Evolutionary conservation across 30 jellyfish, hydroid and myxozoan species (phyloP).

Genomic region (Cassiopea xamachana): DNA sequence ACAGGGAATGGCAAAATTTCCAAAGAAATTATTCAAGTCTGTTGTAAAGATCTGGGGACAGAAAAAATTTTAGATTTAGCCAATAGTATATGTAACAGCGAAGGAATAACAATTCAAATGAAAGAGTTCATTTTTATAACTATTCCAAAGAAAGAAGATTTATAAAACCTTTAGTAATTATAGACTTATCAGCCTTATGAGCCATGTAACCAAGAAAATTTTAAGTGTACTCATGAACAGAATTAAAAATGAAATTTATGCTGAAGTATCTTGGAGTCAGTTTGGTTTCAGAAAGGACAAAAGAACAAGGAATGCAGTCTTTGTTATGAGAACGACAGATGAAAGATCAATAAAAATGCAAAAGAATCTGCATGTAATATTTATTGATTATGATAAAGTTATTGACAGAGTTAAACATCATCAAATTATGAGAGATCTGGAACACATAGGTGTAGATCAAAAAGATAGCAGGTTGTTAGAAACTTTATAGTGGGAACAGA

Average conservation of each 20-base stretch:
- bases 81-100: not conserved
- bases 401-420: not conserved
- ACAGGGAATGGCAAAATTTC: conserved; percentile 22
- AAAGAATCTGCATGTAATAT: not conserved
- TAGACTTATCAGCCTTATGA: too few species aligned
- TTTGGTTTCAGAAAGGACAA: too few species aligned
- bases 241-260: not conserved
- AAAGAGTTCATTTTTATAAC: conserved; percentile 15
- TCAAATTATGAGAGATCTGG: not conserved
- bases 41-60: not conserved
- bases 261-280: too few species aligned
- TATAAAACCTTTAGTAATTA: not conserved
- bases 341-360: not conserved
- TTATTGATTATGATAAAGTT: conserved; percentile 15
- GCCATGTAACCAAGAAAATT: too few species aligned
- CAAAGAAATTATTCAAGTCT: conserved; percentile 3
- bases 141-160: not conserved
- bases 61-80: not conserved
- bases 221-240: not conserved
- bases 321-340: not conserved
- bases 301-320: too few species aligned
- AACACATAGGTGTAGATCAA: not conserved
- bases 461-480: too few species aligned
- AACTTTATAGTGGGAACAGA: too few species aligned
- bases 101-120: not conserved